Conservation (phyloP, 2,888 invertebrate species). For the Oxyscelio sp. region DNA sequence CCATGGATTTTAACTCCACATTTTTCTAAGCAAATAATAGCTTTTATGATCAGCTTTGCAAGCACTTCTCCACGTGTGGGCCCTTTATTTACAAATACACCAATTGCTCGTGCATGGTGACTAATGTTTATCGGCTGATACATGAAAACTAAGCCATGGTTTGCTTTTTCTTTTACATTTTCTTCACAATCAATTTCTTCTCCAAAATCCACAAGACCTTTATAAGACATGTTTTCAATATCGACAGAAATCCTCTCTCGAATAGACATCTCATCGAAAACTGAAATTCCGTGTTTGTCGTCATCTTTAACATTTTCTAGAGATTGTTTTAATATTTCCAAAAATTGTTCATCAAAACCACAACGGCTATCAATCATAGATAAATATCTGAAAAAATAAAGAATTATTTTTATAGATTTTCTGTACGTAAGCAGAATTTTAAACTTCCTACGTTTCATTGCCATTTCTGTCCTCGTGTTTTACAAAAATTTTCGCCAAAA, state of each 20-base stretch:
- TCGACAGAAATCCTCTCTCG: neutral
- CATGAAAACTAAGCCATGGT: constrained; percentile 75
- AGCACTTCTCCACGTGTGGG: constrained; percentile 55
- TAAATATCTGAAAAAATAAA: constrained; percentile 6
- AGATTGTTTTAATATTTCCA: constrained; percentile 2
- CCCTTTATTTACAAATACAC: constrained; percentile 68
- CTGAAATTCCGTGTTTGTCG: neutral
- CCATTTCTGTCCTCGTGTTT: too few relatives aligned
- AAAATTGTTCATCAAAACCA: constrained; percentile 14
- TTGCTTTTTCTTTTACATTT: constrained; percentile 52
- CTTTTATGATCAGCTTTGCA: constrained; percentile 47
- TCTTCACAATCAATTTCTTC: constrained; percentile 2
- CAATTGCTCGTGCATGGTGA: constrained; percentile 66
- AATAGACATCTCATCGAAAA: constrained; percentile 13
- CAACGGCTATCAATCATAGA: neutral
- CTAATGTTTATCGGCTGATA: constrained; percentile 61
- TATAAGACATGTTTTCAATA: neutral
- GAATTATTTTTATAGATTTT: too few relatives aligned
- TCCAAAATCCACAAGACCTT: constrained; percentile 68
- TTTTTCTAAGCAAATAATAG: constrained; percentile 53
- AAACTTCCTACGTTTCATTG: too few relatives aligned
- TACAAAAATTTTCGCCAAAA: too few relatives aligned
- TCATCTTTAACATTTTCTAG: neutral
- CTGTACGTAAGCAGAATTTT: too few relatives aligned
- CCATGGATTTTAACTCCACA: too few relatives aligned